Conservation (phyloP, 2,888 invertebrate genomes). For the Drosophila parthenogenetica region DNA sequence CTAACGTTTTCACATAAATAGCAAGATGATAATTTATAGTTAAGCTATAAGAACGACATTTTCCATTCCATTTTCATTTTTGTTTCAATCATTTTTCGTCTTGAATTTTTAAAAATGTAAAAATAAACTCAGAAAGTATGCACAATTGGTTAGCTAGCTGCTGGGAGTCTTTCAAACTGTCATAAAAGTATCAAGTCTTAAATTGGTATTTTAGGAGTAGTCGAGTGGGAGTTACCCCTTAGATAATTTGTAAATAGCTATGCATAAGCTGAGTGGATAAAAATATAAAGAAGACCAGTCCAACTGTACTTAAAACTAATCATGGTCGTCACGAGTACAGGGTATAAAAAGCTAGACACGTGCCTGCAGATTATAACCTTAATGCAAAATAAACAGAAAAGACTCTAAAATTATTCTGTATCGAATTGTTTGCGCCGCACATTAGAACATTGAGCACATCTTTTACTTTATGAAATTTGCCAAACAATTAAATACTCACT, state of each 20-base stretch:
- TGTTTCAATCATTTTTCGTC: background rate
- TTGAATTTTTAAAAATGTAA: background rate
- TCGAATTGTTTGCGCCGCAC: constrained; percentile 56
- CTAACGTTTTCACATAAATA: background rate
- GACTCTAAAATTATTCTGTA: constrained; percentile 26
- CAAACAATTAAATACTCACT: constrained; percentile 79
- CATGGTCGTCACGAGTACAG: background rate
- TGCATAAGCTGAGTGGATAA: no score
- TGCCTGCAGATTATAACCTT: constrained; percentile 28
- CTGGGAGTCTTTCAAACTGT: background rate
- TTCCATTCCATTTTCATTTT: background rate
- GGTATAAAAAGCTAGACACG: constrained; percentile 28
- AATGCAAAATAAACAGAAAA: constrained; percentile 42
- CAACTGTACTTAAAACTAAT: no score
- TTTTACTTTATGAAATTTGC: constrained; percentile 50
- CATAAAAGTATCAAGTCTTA: constrained; percentile 14
- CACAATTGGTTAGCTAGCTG: constrained; percentile 9
- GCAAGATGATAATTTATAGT: constrained; percentile 1
- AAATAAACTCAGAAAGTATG: constrained; percentile 13
- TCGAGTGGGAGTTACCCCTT: background rate
- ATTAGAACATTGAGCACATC: constrained; percentile 62
- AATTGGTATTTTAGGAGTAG: background rate
- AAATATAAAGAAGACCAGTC: no score
- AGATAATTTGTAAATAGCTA: background rate
- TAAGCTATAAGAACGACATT: background rate